phyloP scores from a whole-genome alignment of 2,113 vertebrate species.

The Hyperoodon ampullatus region DNA sequence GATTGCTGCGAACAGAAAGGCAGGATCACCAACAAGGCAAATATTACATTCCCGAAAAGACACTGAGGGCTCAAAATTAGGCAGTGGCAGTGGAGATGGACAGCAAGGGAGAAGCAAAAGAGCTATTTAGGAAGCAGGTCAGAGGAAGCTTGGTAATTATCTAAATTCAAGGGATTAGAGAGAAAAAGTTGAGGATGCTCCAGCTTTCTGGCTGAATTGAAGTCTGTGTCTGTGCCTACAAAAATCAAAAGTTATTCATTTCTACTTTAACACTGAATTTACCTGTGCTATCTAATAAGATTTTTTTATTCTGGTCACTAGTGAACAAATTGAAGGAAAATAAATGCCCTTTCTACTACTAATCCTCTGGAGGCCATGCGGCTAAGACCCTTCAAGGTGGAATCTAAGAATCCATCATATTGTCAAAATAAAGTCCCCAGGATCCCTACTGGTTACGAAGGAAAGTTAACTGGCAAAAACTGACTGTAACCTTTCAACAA shows the following conservation, averaged over 20 bases:
- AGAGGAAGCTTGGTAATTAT: conserved; percentile 8
- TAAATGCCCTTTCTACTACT: not conserved
- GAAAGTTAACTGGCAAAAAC: not conserved
- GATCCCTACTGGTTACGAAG: not conserved
- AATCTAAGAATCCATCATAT: not conserved
- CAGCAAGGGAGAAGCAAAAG: not conserved
- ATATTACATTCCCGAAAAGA: not conserved
- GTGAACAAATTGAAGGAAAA: not conserved
- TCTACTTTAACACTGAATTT: conserved; percentile 1
- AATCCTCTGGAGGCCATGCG: not conserved
- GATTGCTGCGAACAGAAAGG: not conserved
- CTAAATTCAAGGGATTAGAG: conserved; percentile 48
- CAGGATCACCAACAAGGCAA: not conserved
- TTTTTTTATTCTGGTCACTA: not conserved
- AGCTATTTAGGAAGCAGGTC: conserved; percentile 10
- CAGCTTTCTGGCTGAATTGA: conserved; percentile 53
- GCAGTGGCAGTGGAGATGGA: not conserved
- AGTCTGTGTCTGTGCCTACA: not conserved
- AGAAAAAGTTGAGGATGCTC: not conserved
- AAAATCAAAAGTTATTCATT: conserved; percentile 39
- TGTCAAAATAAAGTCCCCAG: not conserved
- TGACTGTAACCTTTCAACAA: not conserved
- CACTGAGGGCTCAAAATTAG: not conserved
- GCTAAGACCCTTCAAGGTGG: not conserved
- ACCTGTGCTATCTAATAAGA: not conserved